phyloP scores from a whole-genome alignment of 1,140 invertebrate genomes.

The Zaprionus gabonicus region DNA sequence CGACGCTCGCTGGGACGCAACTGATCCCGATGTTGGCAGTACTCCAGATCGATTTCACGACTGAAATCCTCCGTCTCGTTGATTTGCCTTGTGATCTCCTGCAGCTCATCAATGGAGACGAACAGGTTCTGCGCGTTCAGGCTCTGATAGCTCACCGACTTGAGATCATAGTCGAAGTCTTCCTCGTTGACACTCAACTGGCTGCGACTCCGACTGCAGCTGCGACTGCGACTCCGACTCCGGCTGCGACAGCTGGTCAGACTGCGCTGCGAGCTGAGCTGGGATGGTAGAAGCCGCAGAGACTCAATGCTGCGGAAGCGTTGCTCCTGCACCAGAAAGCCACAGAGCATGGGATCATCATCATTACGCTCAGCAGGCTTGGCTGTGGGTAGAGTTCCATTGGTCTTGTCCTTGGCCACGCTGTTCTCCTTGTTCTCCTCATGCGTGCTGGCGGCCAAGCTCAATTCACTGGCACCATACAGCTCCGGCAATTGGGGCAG shows the following conservation, averaged over 20 bases:
- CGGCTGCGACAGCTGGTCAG: constrained; percentile 38
- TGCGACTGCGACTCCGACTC: constrained; percentile 4
- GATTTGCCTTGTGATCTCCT: constrained; percentile 79
- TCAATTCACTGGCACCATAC: constrained; percentile 63
- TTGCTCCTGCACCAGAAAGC: constrained; percentile 58
- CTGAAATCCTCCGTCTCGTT: constrained; percentile 82
- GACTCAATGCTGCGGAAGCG: constrained; percentile 75
- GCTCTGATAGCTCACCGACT: constrained; percentile 82
- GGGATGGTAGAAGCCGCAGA: constrained; percentile 43
- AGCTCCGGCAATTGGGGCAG: constrained; percentile 72
- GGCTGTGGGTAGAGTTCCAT: constrained; percentile 10
- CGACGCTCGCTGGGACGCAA: constrained; percentile 75
- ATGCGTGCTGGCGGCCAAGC: constrained; percentile 55
- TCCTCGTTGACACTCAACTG: constrained; percentile 52
- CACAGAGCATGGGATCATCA: constrained; percentile 15
- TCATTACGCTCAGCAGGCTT: neutral
- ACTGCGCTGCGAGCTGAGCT: constrained; percentile 57
- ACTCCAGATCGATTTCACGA: constrained; percentile 79
- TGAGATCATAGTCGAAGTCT: constrained; percentile 76
- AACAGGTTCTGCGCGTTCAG: constrained; percentile 77
- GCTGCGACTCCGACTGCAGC: neutral
- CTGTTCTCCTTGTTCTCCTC: constrained; percentile 51
- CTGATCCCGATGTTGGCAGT: constrained; percentile 80
- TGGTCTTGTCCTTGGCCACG: constrained; percentile 1
- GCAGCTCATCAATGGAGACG: constrained; percentile 83